Base-by-base conservation (phyloP, 1,140 invertebrate species). In the Dreissena rostriformis region DNA sequence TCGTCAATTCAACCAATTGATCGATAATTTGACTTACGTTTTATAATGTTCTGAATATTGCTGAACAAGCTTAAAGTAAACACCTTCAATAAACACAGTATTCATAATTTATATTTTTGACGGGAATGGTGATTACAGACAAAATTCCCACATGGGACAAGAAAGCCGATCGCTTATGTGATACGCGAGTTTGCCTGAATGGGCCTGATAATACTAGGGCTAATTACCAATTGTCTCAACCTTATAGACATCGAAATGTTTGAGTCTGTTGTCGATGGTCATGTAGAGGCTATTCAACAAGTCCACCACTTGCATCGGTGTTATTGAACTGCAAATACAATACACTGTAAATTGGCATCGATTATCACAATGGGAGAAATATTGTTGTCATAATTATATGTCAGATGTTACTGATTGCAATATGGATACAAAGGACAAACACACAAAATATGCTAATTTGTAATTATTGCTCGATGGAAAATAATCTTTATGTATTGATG, bases 241-340 rank as follows among this genome's bases (percentile, higher is more conserved):
- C 76, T 91, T 91, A 66, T 91, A 91, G 0, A 90, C 89, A 81
- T 90, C 87, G 74, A 88, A 89, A 28, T 80, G 61, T 52, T 90
- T 86, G 10, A 91, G 82, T 24, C 88, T 86, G 39, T 81, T 82
- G 72, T 91, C 91, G 82, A 90, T 90, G 11, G 76, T 75, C 29
- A 80, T 81, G 77, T 91, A 92, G n/a, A 92, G 75, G 12, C 55
- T 86, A 79, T 92, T 92, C 6, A 92, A 76, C 86, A 92, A 86
- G 26, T 78, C 86, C 2, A 92, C 90, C 24, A 97, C 97, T 61
- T 82, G 79, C 79, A 82, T 82, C 22, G 79, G 79, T 14, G 70
- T 66, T 28, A 53, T 82, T 8, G 19, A 71, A 26, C 57, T 73
- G 71, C 39, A n/a, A 89, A 63, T 22, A 17, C 4, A 39, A 39